phyloP scores from a whole-genome alignment of 1,140 invertebrate genomes.

The Megalonaias nervosa region DNA sequence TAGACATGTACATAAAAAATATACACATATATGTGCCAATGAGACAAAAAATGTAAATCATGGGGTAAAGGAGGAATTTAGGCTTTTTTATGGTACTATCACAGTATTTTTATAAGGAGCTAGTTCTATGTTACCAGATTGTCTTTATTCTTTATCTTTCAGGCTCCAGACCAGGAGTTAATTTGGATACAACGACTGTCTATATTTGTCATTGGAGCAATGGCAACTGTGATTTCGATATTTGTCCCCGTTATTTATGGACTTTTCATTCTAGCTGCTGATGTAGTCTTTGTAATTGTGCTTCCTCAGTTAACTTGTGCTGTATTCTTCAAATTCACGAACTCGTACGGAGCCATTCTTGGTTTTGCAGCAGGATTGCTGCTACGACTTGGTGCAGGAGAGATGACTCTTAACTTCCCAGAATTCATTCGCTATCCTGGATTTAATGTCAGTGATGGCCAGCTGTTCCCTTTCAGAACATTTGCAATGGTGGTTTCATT shows the following conservation, averaged over 20 bases:
- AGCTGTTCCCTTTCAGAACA: slow-evolving; percentile 63
- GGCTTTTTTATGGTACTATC: no score
- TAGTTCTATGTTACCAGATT: not conserved
- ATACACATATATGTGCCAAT: no score
- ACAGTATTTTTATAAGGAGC: not conserved
- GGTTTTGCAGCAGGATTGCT: slow-evolving; percentile 55
- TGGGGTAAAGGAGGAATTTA: no score
- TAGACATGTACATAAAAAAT: no score
- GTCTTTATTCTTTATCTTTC: not conserved
- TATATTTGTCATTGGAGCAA: slow-evolving; percentile 51
- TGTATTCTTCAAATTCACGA: slow-evolving; percentile 55
- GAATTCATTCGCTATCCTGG: slow-evolving; percentile 61
- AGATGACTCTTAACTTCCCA: slow-evolving; percentile 48
- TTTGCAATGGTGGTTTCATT: slow-evolving; percentile 58
- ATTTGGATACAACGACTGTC: slow-evolving; percentile 53
- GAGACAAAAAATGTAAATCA: no score
- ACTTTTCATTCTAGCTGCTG: slow-evolving; percentile 66
- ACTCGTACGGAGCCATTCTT: slow-evolving; percentile 51
- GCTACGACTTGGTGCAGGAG: slow-evolving; percentile 64
- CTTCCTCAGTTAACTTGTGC: slow-evolving; percentile 64
- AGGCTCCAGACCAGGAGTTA: slow-evolving; percentile 61
- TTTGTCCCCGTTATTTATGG: slow-evolving; percentile 60
- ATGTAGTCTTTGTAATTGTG: slow-evolving; percentile 67
- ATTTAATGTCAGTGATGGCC: slow-evolving; percentile 45
- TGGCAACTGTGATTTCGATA: slow-evolving; percentile 61